Evolutionary conservation across 1,140 invertebrate genomes (phyloP).

Genomic region (Patella vulgata): DNA sequence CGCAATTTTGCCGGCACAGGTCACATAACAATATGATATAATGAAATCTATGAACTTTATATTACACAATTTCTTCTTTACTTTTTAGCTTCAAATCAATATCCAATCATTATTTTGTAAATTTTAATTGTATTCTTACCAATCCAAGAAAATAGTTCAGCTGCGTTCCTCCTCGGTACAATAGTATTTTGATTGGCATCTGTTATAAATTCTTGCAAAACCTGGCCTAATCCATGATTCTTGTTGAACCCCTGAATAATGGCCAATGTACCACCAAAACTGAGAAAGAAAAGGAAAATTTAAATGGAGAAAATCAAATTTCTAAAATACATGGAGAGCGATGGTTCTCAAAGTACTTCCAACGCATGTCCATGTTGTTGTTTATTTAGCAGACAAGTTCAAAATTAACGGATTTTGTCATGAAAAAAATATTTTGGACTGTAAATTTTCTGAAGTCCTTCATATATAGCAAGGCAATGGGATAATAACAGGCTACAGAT

Average conservation of each 20-base stretch:
- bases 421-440: neutral
- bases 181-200: too few relatives aligned
- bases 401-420: neutral
- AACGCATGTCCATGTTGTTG: neutral
- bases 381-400: neutral
- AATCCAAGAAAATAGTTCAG: too few relatives aligned
- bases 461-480: neutral
- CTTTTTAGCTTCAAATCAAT: too few relatives aligned
- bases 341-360: too few relatives aligned
- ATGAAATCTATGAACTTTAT: too few relatives aligned
- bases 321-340: neutral
- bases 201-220: neutral
- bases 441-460: neutral
- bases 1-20: too few relatives aligned
- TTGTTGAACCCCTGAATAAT: constrained; percentile 22
- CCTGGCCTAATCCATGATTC: constrained; percentile 13
- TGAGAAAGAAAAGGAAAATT: constrained; percentile 15
- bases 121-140: too few relatives aligned
- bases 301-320: neutral
- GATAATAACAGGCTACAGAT: too few relatives aligned
- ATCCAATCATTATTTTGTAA: too few relatives aligned
- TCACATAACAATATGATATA: too few relatives aligned
- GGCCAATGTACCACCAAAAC: constrained; percentile 20
- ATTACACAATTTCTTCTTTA: too few relatives aligned
- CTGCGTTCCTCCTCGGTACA: too few relatives aligned